A percentile compares a stretch with the other conserved stretches of the same genome.
Conservation (phyloP, 2,888 invertebrate species). For the Standfussiana lucernea region DNA sequence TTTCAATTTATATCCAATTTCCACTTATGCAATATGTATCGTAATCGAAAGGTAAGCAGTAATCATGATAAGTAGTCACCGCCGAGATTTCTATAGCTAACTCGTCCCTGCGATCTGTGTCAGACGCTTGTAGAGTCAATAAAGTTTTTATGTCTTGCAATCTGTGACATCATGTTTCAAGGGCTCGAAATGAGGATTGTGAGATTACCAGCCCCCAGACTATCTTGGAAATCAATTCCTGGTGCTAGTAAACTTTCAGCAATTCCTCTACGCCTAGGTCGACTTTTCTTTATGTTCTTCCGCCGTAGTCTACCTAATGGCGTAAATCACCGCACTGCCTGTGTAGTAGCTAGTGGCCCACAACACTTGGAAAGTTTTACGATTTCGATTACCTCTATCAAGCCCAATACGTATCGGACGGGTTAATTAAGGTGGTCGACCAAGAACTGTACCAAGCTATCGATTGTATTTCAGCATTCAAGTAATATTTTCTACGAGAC, state of each 20-base stretch:
- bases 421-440: slow-evolving; percentile 76
- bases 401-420: slow-evolving; percentile 74
- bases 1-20: slow-evolving; percentile 1
- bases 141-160: background rate
- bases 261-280: background rate
- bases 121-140: background rate
- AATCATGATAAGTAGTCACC: background rate
- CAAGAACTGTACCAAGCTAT: slow-evolving; percentile 67
- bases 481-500: slow-evolving; percentile 69
- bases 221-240: background rate
- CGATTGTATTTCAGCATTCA: slow-evolving; percentile 69
- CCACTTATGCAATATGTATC: background rate
- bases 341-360: slow-evolving; percentile 62
- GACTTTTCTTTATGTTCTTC: slow-evolving; percentile 6
- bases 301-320: slow-evolving; percentile 1
- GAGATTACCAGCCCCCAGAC: no score
- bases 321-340: slow-evolving; percentile 22
- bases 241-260: background rate
- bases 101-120: background rate
- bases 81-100: background rate
- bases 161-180: background rate
- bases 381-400: slow-evolving; percentile 74
- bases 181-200: background rate
- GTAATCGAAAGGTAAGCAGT: background rate
- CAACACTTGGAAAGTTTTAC: slow-evolving; percentile 73